Base-by-base conservation (phyloP, 2,113 vertebrate genomes). In the Passer domesticus region DNA sequence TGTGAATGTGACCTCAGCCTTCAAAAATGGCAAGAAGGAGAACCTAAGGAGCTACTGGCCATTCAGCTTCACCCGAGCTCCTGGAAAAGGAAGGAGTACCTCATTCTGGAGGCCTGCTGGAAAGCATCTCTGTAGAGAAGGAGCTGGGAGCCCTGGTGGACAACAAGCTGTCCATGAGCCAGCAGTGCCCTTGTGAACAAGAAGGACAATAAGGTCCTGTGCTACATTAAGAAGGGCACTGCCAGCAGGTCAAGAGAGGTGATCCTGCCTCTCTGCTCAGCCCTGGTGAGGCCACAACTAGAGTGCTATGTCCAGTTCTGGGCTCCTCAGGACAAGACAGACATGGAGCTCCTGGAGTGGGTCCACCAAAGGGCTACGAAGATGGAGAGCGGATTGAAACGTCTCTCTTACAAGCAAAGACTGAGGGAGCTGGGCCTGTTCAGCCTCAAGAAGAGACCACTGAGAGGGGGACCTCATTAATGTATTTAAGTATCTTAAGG, bases 321-420 rank as follows among this genome's bases (percentile, higher is more conserved):
- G 15, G 28, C 69, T 82, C 21, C 35, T 35, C 39, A 15, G 33
- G 3, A 24, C 8, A 4, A 52, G 39, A 44, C 0, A 1, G 44
- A 59, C 28, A 10, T 4, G 23, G 53, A 67, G 16, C 6, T 75
- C 3, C 76, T 66, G 33, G 11, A 59, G 37, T 0, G 1, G 1
- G 24, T 53, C 53, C 62, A 47, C 13, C 1, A 2, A 52, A 74
- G 46, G 39, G 39, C 28, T 67, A 12, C 0, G 0, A 46, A 60
- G 53, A 18, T 46, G 15, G 59, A 44, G 23, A 81, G 8, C 7
- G 4, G 31, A 37, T 21, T 22, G 46, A 16, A 60, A 9, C 7
- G n/a, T 25, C 30, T 46, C 23, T 60, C 46, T 60, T 53, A 21
- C 0, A 0, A 39, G 37, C 11, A 52, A 81, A 52, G 68, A 2